Base-by-base conservation (phyloP, 92 coral and sea anemone genomes). In the Palythoa caribaeorum region DNA sequence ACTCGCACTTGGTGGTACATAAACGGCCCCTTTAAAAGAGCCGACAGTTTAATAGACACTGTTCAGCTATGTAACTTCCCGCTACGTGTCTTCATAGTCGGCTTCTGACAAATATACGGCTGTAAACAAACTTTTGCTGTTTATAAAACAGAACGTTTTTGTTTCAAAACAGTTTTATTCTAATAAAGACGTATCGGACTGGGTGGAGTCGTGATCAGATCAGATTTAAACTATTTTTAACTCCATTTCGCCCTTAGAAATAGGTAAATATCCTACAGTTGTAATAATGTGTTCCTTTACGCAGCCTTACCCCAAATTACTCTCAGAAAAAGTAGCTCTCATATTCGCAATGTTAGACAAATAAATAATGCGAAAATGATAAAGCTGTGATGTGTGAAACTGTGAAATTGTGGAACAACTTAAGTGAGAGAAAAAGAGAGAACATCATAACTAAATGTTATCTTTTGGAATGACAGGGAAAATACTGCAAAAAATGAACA, bases 161-260 rank as follows among this genome's bases (percentile, higher is more conserved):
- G 60, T 65, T 65, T 55, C 73, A 47, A 81, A 80, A 63, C 72
- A 79, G 84, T 38, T 39, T 39, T 55, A 39, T 38, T 8, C 12
- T 16, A 79, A 20, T 38, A 40, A 79, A 6, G 38, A 14, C 16
- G 71, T 47, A 19, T 21, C 37, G 86, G 71, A 65, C 71, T 54
- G 86, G 86, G 86, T 81, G 86, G 86, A 81, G 86, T 19, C 53
- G 66, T 17, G 73, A 20, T 38, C 11, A 44, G 50, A 14, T 44
- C 65, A 63, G 71, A 55, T 47, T 3, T n/a, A 17, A 68, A 44
- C 59, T 68, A 5, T n/a, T 80, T 80, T 80, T 55, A 65, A 63
- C 9, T 39, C 55, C 6, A 81, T 7, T 20, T 6, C 3, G 74
- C 55, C 8, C 20, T 21, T 47, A 10, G 21, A 81, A 81, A 15